Evolutionary conservation across 2,797 vertebrate genomes (phyloP).

Genomic region (Heteromormyrus szaboi): DNA sequence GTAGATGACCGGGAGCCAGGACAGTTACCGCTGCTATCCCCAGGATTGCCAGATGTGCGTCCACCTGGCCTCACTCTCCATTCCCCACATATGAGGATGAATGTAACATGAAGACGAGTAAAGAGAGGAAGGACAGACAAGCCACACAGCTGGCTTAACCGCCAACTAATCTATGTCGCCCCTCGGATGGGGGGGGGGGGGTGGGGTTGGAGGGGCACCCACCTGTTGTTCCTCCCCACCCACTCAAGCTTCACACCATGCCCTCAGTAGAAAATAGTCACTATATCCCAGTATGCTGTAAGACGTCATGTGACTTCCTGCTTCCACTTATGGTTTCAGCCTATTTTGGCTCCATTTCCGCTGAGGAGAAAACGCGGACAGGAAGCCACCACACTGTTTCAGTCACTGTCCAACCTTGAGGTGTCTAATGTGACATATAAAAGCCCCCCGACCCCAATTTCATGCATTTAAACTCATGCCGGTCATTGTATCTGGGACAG

Average conservation of each 20-base stretch:
- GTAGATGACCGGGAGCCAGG: conserved; percentile 30
- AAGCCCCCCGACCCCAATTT: neutral
- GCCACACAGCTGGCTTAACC: neutral
- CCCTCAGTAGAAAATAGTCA: neutral
- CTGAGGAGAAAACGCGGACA: neutral
- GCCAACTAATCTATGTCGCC: neutral
- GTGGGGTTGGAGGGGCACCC: neutral
- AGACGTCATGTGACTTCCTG: neutral
- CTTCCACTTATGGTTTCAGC: neutral
- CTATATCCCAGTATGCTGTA: neutral
- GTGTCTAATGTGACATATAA: neutral
- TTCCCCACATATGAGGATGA: neutral
- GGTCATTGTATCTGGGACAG: neutral
- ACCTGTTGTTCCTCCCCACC: neutral
- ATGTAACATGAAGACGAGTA: neutral
- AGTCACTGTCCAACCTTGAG: neutral
- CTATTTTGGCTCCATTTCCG: neutral
- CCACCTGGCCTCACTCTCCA: conserved; percentile 12
- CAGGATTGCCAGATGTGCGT: conserved; percentile 18
- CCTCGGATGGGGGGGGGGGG: neutral
- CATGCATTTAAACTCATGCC: neutral
- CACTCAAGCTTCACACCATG: neutral
- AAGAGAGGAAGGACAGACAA: neutral
- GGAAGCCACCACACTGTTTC: neutral
- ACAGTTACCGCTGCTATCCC: conserved; percentile 36